Conservation (phyloP, 2,113 vertebrate genomes). For the Ictalurus punctatus region DNA sequence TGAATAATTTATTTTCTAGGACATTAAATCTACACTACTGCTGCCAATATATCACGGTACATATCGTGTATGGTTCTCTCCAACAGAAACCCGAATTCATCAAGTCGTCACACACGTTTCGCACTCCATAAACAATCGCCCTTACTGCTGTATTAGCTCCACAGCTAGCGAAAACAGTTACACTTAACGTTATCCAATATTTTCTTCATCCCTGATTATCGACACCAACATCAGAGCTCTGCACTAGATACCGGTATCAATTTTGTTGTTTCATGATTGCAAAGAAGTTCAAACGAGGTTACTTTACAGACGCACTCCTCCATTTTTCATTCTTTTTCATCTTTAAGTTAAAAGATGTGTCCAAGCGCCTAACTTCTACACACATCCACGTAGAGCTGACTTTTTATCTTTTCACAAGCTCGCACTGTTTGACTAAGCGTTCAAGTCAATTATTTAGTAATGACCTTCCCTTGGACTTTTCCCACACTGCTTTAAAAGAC, state of each 20-base stretch:
- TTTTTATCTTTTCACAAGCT: background rate
- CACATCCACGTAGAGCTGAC: background rate
- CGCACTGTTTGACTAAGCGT: background rate
- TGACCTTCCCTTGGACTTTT: background rate
- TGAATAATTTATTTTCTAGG: background rate
- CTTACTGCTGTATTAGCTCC: background rate
- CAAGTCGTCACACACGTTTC: background rate
- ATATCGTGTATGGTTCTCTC: background rate
- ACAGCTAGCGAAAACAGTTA: background rate
- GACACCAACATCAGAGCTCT: background rate
- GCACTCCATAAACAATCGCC: background rate
- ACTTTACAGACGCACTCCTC: too few relatives aligned
- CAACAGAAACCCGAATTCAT: background rate
- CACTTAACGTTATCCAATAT: background rate
- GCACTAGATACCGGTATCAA: background rate
- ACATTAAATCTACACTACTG: background rate
- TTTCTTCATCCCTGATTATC: background rate
- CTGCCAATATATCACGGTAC: background rate
- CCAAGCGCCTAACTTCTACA: background rate
- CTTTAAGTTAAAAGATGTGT: background rate
- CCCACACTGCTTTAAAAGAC: background rate
- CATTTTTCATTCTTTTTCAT: too few relatives aligned
- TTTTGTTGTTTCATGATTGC: too few relatives aligned
- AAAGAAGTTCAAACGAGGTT: too few relatives aligned
- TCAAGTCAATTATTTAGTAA: background rate